Evolutionary conservation across 2,888 invertebrate genomes (phyloP).

Genomic region (Ernsta delagoae): DNA sequence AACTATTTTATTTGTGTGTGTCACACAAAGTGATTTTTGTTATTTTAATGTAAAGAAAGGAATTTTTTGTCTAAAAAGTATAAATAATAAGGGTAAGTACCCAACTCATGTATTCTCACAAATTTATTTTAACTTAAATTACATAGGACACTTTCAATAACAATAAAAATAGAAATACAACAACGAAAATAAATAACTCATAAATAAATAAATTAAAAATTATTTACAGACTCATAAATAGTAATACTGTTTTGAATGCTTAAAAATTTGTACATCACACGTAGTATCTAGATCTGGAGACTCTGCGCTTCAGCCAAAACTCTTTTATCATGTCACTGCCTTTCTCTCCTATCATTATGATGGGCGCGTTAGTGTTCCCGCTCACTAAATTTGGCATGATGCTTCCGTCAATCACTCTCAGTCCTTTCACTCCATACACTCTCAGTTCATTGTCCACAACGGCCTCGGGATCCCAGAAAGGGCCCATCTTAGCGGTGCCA

Average conservation of each 20-base stretch:
- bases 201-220: conserved; percentile 38
- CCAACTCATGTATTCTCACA: neutral
- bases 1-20: too few relatives aligned
- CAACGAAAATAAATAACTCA: conserved; percentile 15
- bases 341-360: conserved; percentile 96
- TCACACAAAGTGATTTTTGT: too few relatives aligned
- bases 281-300: conserved; percentile 73
- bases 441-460: conserved; percentile 92
- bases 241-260: conserved; percentile 43
- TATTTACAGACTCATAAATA: conserved; percentile 36
- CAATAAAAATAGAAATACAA: neutral
- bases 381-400: conserved; percentile 94
- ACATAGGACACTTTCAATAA: neutral
- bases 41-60: neutral
- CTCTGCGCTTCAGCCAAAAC: conserved; percentile 88
- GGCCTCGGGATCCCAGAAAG: conserved; percentile 92
- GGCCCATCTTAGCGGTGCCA: conserved; percentile 96
- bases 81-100: neutral
- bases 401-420: conserved; percentile 93
- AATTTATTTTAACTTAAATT: conserved; percentile 6
- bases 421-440: conserved; percentile 91
- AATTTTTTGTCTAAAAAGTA: neutral
- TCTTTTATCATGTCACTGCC: conserved; percentile 95
- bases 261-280: conserved; percentile 57
- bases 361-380: conserved; percentile 94